A percentile compares a stretch with the other conserved stretches of the same genome.
Conservation (phyloP, 2,797 vertebrate species). For the Meriones psammophilus region DNA sequence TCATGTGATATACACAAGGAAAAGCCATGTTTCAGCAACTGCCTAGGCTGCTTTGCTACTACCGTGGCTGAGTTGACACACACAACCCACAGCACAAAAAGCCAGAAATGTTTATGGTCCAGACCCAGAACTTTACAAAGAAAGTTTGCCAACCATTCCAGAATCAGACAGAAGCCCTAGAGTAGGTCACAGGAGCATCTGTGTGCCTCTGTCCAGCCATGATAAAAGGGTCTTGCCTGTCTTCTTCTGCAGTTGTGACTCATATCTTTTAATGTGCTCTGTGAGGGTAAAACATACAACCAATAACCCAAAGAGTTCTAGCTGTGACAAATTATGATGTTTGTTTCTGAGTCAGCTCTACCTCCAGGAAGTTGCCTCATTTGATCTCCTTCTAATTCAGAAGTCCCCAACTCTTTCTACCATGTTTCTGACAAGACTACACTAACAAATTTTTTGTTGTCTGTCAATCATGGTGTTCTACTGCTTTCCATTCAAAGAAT, state of each 20-base stretch:
- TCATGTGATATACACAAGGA: neutral
- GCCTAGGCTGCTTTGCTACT: neutral
- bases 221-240: neutral
- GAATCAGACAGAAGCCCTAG: neutral
- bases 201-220: neutral
- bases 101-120: neutral
- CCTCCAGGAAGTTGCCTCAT: slow-evolving; percentile 36
- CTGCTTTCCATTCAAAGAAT: slow-evolving; percentile 23
- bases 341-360: slow-evolving; percentile 29
- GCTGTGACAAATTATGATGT: slow-evolving; percentile 18
- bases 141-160: neutral
- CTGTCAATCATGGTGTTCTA: slow-evolving; percentile 47
- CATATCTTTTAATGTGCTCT: slow-evolving; percentile 1
- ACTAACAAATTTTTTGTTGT: slow-evolving; percentile 68
- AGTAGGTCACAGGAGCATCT: neutral
- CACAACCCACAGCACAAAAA: neutral
- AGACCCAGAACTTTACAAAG: neutral
- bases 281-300: slow-evolving; percentile 40
- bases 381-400: slow-evolving; percentile 65
- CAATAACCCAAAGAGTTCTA: slow-evolving; percentile 34
- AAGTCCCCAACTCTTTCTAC: slow-evolving; percentile 61
- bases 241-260: slow-evolving; percentile 57
- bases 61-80: neutral
- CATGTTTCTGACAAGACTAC: slow-evolving; percentile 63
- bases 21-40: neutral